Evolutionary conservation across 2,797 vertebrate species (phyloP).

Genomic region (Tamandua tetradactyla): DNA sequence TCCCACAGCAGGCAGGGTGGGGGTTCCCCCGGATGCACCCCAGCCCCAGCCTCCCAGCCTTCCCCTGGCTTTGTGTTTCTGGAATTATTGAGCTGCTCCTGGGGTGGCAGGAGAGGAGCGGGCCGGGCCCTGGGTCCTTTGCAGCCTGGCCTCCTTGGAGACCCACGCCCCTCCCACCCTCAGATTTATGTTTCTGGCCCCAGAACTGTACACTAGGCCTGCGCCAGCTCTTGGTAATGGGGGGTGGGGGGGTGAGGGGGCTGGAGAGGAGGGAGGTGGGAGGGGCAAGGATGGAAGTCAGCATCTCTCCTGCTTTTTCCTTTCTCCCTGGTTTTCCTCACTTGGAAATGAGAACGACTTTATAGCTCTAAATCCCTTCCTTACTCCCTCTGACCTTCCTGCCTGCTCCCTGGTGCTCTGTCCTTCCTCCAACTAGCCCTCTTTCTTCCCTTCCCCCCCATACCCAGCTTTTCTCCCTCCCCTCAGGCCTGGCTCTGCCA

Average conservation of each 20-base stretch:
- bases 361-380: background rate
- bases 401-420: background rate
- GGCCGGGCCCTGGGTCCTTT: background rate
- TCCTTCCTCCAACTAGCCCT: background rate
- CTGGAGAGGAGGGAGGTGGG: background rate
- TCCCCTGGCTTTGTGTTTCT: background rate
- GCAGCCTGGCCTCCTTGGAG: background rate
- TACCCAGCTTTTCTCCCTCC: background rate
- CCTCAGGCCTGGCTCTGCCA: background rate
- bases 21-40: slow-evolving; percentile 48
- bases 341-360: background rate
- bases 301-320: background rate
- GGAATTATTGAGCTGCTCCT: slow-evolving; percentile 61
- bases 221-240: background rate
- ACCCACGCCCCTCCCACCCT: background rate
- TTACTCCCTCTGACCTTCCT: background rate
- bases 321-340: background rate
- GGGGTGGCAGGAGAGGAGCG: background rate
- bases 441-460: background rate
- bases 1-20: background rate
- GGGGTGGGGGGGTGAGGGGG: background rate
- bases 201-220: background rate
- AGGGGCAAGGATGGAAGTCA: background rate
- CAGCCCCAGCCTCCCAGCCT: background rate
- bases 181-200: slow-evolving; percentile 52